Percentiles rank a stretch among this genome's conserved stretches.
Evolutionary conservation across 2,113 vertebrate genomes (phyloP).

Genomic region (Thomomys bottae): DNA sequence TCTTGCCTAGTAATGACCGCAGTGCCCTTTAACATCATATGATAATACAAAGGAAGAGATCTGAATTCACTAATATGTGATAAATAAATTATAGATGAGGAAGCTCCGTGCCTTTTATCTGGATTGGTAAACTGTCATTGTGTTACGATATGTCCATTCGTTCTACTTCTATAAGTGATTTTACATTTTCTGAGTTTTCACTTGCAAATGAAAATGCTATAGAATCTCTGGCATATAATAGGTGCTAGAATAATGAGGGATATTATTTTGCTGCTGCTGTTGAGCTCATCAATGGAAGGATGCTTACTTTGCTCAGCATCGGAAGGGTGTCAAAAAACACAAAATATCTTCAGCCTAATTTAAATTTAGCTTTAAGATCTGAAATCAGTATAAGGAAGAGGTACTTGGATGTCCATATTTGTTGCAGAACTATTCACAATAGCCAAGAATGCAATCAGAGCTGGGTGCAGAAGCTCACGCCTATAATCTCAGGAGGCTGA

Average conservation of each 20-base stretch:
- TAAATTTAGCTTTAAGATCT: slow-evolving; percentile 27
- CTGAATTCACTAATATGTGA: background rate
- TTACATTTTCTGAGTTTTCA: slow-evolving; percentile 44
- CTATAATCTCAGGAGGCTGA: too few relatives aligned
- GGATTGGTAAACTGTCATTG: background rate
- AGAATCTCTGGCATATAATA: background rate
- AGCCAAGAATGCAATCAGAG: too few relatives aligned
- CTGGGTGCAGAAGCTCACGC: too few relatives aligned
- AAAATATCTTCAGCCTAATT: background rate
- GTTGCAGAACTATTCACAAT: background rate
- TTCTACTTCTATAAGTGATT: background rate
- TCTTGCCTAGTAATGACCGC: background rate
- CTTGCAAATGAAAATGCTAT: background rate
- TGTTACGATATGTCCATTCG: background rate
- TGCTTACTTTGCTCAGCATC: background rate
- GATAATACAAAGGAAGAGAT: background rate
- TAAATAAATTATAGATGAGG: background rate
- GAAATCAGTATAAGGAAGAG: background rate
- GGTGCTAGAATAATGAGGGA: background rate
- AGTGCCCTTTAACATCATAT: background rate
- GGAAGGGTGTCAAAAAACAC: background rate
- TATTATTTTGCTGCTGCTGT: background rate
- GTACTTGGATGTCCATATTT: background rate
- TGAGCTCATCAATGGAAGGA: background rate
- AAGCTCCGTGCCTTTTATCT: background rate